Evolutionary conservation across 2,113 vertebrate species (phyloP).

Genomic region (Ariopsis seemanni): DNA sequence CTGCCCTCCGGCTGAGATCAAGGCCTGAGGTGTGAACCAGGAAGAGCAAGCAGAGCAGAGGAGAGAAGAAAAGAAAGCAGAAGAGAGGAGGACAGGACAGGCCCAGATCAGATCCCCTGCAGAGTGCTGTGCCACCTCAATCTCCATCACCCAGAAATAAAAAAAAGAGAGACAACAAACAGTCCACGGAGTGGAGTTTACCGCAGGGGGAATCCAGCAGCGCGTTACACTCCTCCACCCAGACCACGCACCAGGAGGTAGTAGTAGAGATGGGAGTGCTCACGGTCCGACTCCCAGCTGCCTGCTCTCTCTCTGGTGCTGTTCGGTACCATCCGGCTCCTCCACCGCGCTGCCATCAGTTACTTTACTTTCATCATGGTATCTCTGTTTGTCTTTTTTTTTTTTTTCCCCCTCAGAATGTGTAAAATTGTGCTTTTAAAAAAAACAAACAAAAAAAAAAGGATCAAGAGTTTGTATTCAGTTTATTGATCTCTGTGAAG

Average conservation of each 20-base stretch:
- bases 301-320: slow-evolving; percentile 77
- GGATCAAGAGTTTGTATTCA: slow-evolving; percentile 50
- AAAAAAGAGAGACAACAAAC: background rate
- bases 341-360: slow-evolving; percentile 47
- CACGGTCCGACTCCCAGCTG: slow-evolving; percentile 62
- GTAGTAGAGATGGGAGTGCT: slow-evolving; percentile 74
- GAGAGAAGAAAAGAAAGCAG: slow-evolving; percentile 30
- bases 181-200: slow-evolving; percentile 32
- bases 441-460: slow-evolving; percentile 61
- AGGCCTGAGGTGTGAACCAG: slow-evolving; percentile 78
- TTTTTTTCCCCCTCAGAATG: background rate
- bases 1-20: slow-evolving; percentile 85
- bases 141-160: slow-evolving; percentile 41
- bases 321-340: slow-evolving; percentile 46
- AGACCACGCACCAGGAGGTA: slow-evolving; percentile 60
- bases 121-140: slow-evolving; percentile 54
- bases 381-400: slow-evolving; percentile 42
- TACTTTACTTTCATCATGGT: slow-evolving; percentile 59
- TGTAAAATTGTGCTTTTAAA: slow-evolving; percentile 57
- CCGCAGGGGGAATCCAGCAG: slow-evolving; percentile 25
- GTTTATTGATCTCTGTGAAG: slow-evolving; percentile 55
- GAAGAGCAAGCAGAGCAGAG: slow-evolving; percentile 30
- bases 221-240: slow-evolving; percentile 31
- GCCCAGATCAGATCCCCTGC: slow-evolving; percentile 46
- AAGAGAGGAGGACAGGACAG: slow-evolving; percentile 26